Evolutionary conservation across 2,888 invertebrate genomes (phyloP).

Genomic region (Drosophila tripunctata): DNA sequence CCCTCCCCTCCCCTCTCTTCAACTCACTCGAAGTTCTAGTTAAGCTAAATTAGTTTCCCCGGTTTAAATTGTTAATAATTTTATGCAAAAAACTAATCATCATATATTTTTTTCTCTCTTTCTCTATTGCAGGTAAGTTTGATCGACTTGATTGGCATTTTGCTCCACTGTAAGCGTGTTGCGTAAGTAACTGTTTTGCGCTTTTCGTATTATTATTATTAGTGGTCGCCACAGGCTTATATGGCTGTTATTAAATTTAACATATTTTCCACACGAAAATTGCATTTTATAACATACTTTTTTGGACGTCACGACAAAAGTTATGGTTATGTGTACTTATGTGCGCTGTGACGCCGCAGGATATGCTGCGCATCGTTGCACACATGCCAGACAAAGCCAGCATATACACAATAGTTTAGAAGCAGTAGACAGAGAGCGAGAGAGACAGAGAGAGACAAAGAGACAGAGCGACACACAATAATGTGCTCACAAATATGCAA

Average conservation of each 20-base stretch:
- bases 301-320: constrained; percentile 11
- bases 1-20: not conserved
- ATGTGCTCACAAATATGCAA: constrained; percentile 71
- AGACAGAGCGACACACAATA: constrained; percentile 23
- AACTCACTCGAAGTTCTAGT: constrained; percentile 32
- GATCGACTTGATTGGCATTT: not conserved
- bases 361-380: constrained; percentile 77
- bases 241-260: constrained; percentile 52
- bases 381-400: constrained; percentile 6
- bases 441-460: not conserved
- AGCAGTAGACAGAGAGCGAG: no score
- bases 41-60: constrained; percentile 69
- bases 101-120: constrained; percentile 30
- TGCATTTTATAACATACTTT: constrained; percentile 52
- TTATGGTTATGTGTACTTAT: constrained; percentile 6
- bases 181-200: constrained; percentile 48
- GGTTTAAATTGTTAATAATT: constrained; percentile 32
- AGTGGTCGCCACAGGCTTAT: constrained; percentile 23
- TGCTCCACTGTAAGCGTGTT: not conserved
- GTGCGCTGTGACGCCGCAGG: constrained; percentile 70
- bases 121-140: constrained; percentile 75
- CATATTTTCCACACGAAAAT: constrained; percentile 50
- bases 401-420: not conserved
- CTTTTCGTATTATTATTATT: no score
- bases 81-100: constrained; percentile 58